Evolutionary conservation across 2,797 vertebrate genomes (phyloP), one percentile per base, ranked within the genome.

Genomic region (Eulemur mongoz): DNA sequence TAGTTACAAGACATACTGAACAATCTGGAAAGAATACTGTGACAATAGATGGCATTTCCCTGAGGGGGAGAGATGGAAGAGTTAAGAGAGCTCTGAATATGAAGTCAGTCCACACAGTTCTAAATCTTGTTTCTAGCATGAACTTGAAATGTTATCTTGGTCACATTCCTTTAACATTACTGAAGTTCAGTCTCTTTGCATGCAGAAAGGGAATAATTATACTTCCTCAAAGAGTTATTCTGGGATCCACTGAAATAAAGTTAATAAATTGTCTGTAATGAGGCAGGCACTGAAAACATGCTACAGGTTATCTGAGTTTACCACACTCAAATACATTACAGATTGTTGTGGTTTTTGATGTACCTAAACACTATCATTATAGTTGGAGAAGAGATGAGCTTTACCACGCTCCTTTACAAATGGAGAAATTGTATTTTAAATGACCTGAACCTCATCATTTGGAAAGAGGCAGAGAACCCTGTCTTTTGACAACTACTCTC

Each of bases 91-190:
- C 23, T 70, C 7, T 78, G 89, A 48, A 93, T 84, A 48, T 80
- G 61, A 89, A 86, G 25, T 72, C 48, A 87, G 30, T 57, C 76
- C n/a, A 52, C 65, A 69, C 9, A 93, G 40, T 76, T 91, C 52
- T 69, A 80, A 94, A 96, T 97, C 40, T 82, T 86, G 18, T 82
- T 90, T 88, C 43, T n/a, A 85, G 73, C n/a, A 94, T 12, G 81
- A 65, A 78, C 25, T 88, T 92, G 30, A 78, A 94, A 85, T 78
- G 52, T 63, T 70, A 40, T 25, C 2, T 72, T 65, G 48, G 13
- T 8, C 38, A 69, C 89, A 73, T 18, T 67, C 40, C 12, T 20
- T 43, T 35, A 45, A 87, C 20, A 70, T 85, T 7, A 15, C 25
- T 72, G 80, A 83, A 67, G 48, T 40, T 75, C 67, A 43, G 79